Conservation (phyloP, 2,113 vertebrate species). For the Anoplopoma fimbria region DNA sequence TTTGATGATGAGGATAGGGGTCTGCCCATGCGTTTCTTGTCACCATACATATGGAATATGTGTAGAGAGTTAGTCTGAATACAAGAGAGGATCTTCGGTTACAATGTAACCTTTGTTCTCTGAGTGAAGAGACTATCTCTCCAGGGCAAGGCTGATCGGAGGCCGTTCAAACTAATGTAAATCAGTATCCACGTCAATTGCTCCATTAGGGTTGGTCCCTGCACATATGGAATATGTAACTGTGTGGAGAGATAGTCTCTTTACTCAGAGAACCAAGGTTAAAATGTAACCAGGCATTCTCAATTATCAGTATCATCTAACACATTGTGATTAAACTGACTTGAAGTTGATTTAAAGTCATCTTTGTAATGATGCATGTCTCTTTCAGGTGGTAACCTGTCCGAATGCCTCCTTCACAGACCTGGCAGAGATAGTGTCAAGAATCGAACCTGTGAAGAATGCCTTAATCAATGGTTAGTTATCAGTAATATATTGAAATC, state of each 20-base stretch:
- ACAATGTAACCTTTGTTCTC: no score
- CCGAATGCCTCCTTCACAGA: slow-evolving; percentile 96
- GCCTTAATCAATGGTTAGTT: slow-evolving; percentile 86
- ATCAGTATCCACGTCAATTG: no score
- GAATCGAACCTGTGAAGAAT: slow-evolving; percentile 90
- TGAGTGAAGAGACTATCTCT: no score
- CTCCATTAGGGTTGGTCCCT: no score
- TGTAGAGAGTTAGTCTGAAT: no score
- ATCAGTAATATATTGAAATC: neutral
- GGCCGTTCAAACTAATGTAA: no score
- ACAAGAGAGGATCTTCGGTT: no score
- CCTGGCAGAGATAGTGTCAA: slow-evolving; percentile 94
- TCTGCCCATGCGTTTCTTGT: no score
- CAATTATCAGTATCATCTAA: neutral
- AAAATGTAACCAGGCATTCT: neutral
- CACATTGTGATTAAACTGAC: neutral
- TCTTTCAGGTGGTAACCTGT: slow-evolving; percentile 88
- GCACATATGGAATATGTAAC: no score
- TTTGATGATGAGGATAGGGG: no score
- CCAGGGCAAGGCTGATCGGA: no score
- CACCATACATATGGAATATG: no score
- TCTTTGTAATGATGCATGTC: slow-evolving; percentile 9
- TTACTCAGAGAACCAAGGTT: neutral
- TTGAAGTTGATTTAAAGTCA: neutral
- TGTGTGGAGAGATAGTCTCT: neutral